Evolutionary conservation across 2,888 invertebrate genomes (phyloP), one percentile per base, ranked within the genome.

Genomic region (Dascillus cervinus): DNA sequence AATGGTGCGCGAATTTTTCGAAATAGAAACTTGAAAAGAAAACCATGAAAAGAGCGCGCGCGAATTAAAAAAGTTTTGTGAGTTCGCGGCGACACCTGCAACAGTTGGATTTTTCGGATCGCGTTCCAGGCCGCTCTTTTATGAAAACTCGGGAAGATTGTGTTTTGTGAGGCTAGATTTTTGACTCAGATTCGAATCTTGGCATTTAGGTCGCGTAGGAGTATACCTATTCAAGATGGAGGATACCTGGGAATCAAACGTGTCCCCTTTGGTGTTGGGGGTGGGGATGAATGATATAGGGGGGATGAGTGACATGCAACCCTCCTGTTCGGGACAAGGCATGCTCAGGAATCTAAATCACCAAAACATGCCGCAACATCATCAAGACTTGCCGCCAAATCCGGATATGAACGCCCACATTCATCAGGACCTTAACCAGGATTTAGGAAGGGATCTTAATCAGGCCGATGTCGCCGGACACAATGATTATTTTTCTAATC

Each of bases 171-270:
- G n/a, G n/a, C n/a, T n/a, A n/a, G n/a, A n/a, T n/a, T n/a, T n/a
- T n/a, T n/a, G n/a, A n/a, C n/a, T n/a, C n/a, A n/a, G n/a, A n/a
- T n/a, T n/a, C n/a, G n/a, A n/a, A n/a, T n/a, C n/a, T n/a, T 26
- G 14, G 31, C 32, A 37, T 37, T 32, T 9, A 26, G 29, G 29
- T 22, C 35, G 46, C 46, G 49, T 49, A 41, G 49, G 49, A 40
- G 46, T 37, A 40, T 29, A 37, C 27, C n/a, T n/a, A 29, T 45
- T 35, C 52, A 58, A 60, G 53, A 66, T 66, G 66, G 66, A 66
- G 53, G 65, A 65, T 46, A 53, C 58, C 44, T 66, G 65, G 66
- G 65, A 65, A 49, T n/a, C n/a, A n/a, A n/a, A n/a, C n/a, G n/a
- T n/a, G n/a, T 54, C 65, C 49, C 64, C 66, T 41, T 51, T 66